These are phyloP conservation scores for Protonibea diacanthus DNA, from an alignment of 2,797 vertebrate genomes.

Conservation along the genomic window DNA sequence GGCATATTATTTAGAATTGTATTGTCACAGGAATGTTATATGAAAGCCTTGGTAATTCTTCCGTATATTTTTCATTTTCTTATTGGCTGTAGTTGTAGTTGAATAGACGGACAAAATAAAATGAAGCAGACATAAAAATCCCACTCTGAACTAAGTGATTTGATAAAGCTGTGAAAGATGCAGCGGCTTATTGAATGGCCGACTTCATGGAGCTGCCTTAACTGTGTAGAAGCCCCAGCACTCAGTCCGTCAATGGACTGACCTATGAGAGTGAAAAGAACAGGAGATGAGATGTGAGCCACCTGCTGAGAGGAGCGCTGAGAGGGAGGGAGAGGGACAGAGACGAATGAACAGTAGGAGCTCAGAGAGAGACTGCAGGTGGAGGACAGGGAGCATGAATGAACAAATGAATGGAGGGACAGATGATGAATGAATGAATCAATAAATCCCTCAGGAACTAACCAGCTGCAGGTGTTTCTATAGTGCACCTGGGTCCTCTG, in stretches of 20 bases:
- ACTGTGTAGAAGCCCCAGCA: slow-evolving; percentile 23
- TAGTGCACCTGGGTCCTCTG: slow-evolving; percentile 27
- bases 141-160: slow-evolving; percentile 4
- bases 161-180: slow-evolving; percentile 32
- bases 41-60: background rate
- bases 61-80: background rate
- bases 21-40: slow-evolving; percentile 7
- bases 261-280: slow-evolving; percentile 56
- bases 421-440: slow-evolving; percentile 53
- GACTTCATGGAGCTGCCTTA: slow-evolving; percentile 23
- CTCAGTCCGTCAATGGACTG: slow-evolving; percentile 51
- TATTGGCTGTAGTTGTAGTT: background rate
- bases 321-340: background rate
- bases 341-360: slow-evolving; percentile 43
- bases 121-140: slow-evolving; percentile 12
- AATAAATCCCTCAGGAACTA: slow-evolving; percentile 31
- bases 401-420: slow-evolving; percentile 40
- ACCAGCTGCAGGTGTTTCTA: slow-evolving; percentile 49
- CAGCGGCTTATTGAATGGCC: slow-evolving; percentile 19
- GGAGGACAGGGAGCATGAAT: slow-evolving; percentile 53
- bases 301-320: slow-evolving; percentile 49
- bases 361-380: slow-evolving; percentile 50
- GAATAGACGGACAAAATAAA: slow-evolving; percentile 12
- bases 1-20: background rate
- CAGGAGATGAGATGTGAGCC: slow-evolving; percentile 59